Conservation (phyloP, 1,140 invertebrate genomes). For the Drosophila tsacasi region DNA sequence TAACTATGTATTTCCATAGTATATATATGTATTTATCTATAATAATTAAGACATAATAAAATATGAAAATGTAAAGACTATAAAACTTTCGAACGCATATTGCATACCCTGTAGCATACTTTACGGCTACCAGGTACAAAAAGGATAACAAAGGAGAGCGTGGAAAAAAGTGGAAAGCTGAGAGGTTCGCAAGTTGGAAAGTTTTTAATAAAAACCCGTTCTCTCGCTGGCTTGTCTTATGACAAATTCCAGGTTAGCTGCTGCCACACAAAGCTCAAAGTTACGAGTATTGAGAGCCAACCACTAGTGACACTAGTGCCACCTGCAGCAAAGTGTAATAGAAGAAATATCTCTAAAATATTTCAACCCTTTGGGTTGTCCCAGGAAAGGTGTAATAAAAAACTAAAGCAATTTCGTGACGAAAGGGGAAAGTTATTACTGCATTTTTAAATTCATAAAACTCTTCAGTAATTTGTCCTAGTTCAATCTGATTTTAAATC, state of each 20-base stretch:
- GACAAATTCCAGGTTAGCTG: constrained; percentile 65
- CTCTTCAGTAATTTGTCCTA: constrained; percentile 23
- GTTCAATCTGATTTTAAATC: constrained; percentile 19
- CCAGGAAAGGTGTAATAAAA: constrained; percentile 13
- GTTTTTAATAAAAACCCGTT: constrained; percentile 75
- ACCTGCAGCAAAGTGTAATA: constrained; percentile 23
- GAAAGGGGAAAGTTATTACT: not conserved
- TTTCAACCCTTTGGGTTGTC: not conserved
- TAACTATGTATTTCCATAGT: too few relatives aligned
- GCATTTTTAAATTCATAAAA: constrained; percentile 1
- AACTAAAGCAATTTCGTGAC: constrained; percentile 14
- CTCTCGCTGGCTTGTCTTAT: constrained; percentile 53
- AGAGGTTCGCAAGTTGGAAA: constrained; percentile 40
- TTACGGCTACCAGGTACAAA: not conserved
- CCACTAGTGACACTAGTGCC: constrained; percentile 1
- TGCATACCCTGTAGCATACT: not conserved
- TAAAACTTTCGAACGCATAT: not conserved
- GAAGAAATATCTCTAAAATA: constrained; percentile 22
- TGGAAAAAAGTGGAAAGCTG: constrained; percentile 29
- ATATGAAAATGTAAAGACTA: not conserved
- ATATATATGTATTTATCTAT: not conserved
- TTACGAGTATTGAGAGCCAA: constrained; percentile 22
- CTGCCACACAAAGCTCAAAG: constrained; percentile 43
- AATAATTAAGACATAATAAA: not conserved
- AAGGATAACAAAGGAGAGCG: constrained; percentile 5